phyloP scores from a whole-genome alignment of 2,113 vertebrate genomes.

The Copsychus sechellarum region DNA sequence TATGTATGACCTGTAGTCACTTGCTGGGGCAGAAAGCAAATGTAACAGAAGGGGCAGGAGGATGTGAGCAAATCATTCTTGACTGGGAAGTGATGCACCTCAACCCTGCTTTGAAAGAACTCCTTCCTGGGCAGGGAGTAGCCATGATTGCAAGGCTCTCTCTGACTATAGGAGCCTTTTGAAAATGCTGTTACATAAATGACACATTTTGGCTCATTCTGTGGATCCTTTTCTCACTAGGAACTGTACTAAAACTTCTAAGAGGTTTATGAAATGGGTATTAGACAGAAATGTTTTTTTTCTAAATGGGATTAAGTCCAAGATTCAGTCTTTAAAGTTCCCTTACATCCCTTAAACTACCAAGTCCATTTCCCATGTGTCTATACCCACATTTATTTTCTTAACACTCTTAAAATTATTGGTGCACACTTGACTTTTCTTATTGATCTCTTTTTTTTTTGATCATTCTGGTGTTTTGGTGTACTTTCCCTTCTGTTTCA shows the following conservation, averaged over 20 bases:
- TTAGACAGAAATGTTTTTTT: constrained; percentile 20
- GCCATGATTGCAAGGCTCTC: not conserved
- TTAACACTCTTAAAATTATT: not conserved
- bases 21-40: not conserved
- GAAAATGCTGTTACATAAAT: constrained; percentile 13
- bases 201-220: not conserved
- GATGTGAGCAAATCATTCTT: not conserved
- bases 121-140: not conserved
- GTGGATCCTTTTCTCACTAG: constrained; percentile 3
- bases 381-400: not conserved
- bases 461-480: not conserved
- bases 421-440: not conserved
- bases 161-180: not conserved
- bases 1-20: not conserved
- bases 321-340: not conserved
- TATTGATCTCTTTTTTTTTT: not conserved
- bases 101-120: not conserved
- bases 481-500: not conserved
- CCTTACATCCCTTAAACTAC: not conserved
- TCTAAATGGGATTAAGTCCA: constrained; percentile 4
- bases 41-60: not conserved
- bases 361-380: not conserved
- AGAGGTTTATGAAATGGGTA: constrained; percentile 6
- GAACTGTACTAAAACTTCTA: constrained; percentile 9
- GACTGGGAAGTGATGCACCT: not conserved